Base-by-base conservation (phyloP, 2,888 invertebrate species). In the Vanessa cardui region DNA sequence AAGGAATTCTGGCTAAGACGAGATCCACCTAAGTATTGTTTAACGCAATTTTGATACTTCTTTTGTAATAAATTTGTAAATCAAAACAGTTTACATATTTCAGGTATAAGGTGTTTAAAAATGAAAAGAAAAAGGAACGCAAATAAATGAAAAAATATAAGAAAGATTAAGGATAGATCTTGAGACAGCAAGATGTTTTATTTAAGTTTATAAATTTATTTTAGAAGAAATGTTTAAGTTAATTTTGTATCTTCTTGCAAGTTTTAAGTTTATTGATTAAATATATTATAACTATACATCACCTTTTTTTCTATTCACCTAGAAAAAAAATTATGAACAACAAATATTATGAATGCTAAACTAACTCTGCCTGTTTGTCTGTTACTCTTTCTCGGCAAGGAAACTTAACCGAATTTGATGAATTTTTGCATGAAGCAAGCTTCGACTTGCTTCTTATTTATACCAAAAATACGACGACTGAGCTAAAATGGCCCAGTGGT, bases 1-100 rank as follows among this genome's bases (percentile, higher is more conserved):
- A 71, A 60, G 18, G 72, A 77, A 62, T 87, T 85, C 73, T 87
- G 85, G 81, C 71, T 78, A 0, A 21, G 59, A 5, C 67, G 72
- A n/a, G 31, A 67, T 18, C 63, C 60, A 3, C n/a, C 47, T 39
- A 67, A 56, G 62, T 71, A 64, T 6, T n/a, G 33, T 18, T 74
- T 64, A 64, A 64, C 66, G 49, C 64, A 50, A 59, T 15, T 18
- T 20, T 49, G 9, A 39, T 26, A 26, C 26, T 26, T 31, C 39
- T 44, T 63, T 69, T 46, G 8, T 16, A 46, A 54, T 12, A 18
- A 18, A 12, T 52, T 66, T 74, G 58, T 65, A 50, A 68, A 26
- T 56, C 49, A 65, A 58, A 49, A 49, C 2, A 9, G 2, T 18
- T 18, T 6, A 20, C 20, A 9, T 49, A 12, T 49, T 49, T 49